phyloP scores from a whole-genome alignment of 2,888 invertebrate genomes.

The Tetragonula carbonaria region DNA sequence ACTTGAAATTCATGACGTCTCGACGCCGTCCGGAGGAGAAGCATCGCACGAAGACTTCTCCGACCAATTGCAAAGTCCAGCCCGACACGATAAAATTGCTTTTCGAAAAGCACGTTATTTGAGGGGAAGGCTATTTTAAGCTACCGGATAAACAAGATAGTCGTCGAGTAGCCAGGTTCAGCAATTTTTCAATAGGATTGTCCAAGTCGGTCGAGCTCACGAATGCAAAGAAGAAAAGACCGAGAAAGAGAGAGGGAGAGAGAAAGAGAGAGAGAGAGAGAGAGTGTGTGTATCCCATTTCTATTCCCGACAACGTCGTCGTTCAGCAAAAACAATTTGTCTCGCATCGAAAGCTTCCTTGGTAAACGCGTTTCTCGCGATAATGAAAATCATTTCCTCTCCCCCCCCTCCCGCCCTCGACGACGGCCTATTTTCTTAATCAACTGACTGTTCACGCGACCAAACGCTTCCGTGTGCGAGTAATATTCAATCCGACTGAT shows the following conservation, averaged over 20 bases:
- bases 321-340: slow-evolving; percentile 43
- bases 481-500: slow-evolving; percentile 27
- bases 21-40: too few relatives aligned
- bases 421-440: slow-evolving; percentile 22
- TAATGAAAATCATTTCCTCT: slow-evolving; percentile 40
- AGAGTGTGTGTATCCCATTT: background rate
- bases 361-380: slow-evolving; percentile 29
- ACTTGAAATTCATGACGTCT: too few relatives aligned
- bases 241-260: slow-evolving; percentile 13
- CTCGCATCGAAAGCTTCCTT: slow-evolving; percentile 21
- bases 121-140: background rate
- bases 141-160: background rate
- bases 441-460: slow-evolving; percentile 2
- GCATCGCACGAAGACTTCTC: too few relatives aligned
- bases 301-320: background rate
- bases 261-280: slow-evolving; percentile 8
- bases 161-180: background rate
- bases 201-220: slow-evolving; percentile 35
- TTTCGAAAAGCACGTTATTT: background rate
- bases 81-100: background rate
- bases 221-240: slow-evolving; percentile 28
- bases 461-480: background rate
- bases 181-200: slow-evolving; percentile 41
- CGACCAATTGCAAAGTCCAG: too few relatives aligned
- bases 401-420: background rate